A percentile compares a stretch with the other conserved stretches of the same genome.
Evolutionary conservation across 2,797 vertebrate genomes (phyloP).

Genomic region (Scomberomorus guttatus): DNA sequence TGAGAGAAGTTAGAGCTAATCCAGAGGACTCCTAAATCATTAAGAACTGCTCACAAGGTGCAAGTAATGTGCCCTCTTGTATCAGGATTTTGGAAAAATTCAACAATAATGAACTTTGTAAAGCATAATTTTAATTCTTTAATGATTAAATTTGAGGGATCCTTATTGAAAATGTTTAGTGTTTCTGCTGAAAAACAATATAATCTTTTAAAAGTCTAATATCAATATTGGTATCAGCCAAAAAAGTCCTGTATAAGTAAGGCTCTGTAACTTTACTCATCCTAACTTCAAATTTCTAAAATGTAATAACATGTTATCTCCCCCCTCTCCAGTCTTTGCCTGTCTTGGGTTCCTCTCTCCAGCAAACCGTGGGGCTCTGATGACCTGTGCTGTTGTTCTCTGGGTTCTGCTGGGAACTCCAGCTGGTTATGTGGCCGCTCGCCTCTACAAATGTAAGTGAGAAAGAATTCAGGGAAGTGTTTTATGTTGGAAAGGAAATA

Average conservation of each 20-base stretch:
- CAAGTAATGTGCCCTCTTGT: too few relatives aligned
- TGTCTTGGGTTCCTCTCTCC: conserved; percentile 96
- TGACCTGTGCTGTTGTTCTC: conserved; percentile 95
- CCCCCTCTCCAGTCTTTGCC: conserved; percentile 88
- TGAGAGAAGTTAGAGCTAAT: too few relatives aligned
- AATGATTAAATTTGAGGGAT: neutral
- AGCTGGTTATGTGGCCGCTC: conserved; percentile 93
- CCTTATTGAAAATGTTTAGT: too few relatives aligned
- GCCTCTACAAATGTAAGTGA: conserved; percentile 94
- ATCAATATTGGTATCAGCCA: too few relatives aligned
- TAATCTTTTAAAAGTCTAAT: neutral
- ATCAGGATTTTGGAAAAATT: too few relatives aligned
- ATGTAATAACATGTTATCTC: neutral
- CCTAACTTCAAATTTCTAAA: neutral
- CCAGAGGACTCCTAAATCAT: too few relatives aligned
- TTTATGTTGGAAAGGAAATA: neutral
- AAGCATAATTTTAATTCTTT: neutral
- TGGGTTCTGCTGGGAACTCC: conserved; percentile 97
- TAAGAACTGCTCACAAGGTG: neutral
- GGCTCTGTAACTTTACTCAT: neutral
- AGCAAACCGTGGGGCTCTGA: conserved; percentile 93
- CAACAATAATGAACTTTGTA: neutral
- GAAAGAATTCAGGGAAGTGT: neutral
- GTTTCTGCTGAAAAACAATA: too few relatives aligned
- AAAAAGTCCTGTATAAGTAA: neutral